Base-by-base conservation (phyloP, 2,797 vertebrate species). In the Siniperca obscura region DNA sequence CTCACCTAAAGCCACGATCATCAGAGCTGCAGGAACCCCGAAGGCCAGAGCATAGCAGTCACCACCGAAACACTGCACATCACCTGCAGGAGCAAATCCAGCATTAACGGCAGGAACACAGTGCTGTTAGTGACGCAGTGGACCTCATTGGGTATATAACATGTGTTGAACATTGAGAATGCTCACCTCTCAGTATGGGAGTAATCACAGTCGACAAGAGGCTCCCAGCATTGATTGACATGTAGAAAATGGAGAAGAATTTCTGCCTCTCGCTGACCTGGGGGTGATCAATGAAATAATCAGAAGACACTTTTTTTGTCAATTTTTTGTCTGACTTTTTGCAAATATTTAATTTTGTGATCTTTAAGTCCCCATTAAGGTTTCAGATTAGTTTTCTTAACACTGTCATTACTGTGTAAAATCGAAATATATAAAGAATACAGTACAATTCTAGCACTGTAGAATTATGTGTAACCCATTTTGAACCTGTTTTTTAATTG, bases 201-300 rank as follows among this genome's bases (percentile, higher is more conserved):
- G 97, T 99, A 82, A 99, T 94, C 88, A 99, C 88, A 2, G 97
- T 99, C 1, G 98, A 99, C 93, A 99, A 87, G 89, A 99, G 95
- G 83, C 98, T 98, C 80, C 98, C 98, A 68, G 97, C 97, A 42
- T 99, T 99, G 94, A 99, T 98, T 4, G 98, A 95, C 93, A 99
- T 96, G 93, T 99, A 99, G 96, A 99, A 99, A 87, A 99, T 96
- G 64, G 98, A 99, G 95, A 99, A 99, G 94, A 99, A 99, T 82
- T 97, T 98, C 91, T 94, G 96, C 88, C 97, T 96, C 90, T 99
- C 97, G 0, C 92, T 92, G 16, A 70, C 82, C 98, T 99, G 91
- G 52, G 75, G 70, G 42, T 4, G 25, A 81, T n/a, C 1, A 9
- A 52, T 2, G 25, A 25, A 17, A 71, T 2, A 21, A 69, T 61